Base-by-base conservation (phyloP, 2,888 invertebrate genomes). In the Heliothis peltigera region DNA sequence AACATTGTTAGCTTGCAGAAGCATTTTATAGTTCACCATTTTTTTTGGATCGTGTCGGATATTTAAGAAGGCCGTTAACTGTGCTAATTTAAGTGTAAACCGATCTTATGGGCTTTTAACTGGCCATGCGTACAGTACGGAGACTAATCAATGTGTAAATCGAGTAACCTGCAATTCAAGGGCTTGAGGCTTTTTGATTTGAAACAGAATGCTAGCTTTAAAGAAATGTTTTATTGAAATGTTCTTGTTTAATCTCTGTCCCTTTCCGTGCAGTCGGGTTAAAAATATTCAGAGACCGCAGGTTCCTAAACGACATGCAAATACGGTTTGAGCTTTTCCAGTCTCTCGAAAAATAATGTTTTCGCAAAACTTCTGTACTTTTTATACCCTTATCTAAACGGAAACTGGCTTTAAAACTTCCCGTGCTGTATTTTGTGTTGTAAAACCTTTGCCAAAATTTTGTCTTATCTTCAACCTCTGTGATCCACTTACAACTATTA, bases 11-110 rank as follows among this genome's bases (percentile, higher is more conserved):
- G 19, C 58, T 39, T 17, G 60, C 18, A 42, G 55, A 39, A 53
- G 55, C 74, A 68, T 69, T 56, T 67, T 60, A 51, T 49, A 18
- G 47, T 69, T 59, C 49, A 49, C 57, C 57, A 32, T 76, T 43
- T 63, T 70, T 66, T 68, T 62, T 56, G 51, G 47, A 46, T 47
- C 48, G 39, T 25, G 65, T 64, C 61, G 57, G 67, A 48, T 60
- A 71, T 71, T 62, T 57, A 63, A 70, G 60, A 32, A 55, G 52
- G 51, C 44, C 28, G 64, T 60, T 57, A 54, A 51, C 17, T 19
- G 54, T 60, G 49, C 46, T 76, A 73, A 76, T 70, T 64, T 58
- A 73, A 65, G 47, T 75, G 71, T 60, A 76, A 76, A 73, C 71
- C 47, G 65, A 64, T 64, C 76, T 47, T 63, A 51, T 39, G 43